phyloP scores from a whole-genome alignment of 2,797 vertebrate species.

The Falco columbarius region DNA sequence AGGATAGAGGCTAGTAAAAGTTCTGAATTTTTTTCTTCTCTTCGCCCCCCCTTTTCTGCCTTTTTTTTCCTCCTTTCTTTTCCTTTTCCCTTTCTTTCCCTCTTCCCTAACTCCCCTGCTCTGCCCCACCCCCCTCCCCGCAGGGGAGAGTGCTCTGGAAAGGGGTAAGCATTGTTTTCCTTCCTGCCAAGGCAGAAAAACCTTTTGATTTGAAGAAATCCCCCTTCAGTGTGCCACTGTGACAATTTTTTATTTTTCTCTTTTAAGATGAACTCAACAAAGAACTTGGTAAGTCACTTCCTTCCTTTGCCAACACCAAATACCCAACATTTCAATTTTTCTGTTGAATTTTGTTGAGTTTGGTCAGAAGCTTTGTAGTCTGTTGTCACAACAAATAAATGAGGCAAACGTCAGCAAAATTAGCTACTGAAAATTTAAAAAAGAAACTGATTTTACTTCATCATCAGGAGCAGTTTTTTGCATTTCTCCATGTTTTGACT shows the following conservation, averaged over 20 bases:
- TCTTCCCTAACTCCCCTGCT: too few species aligned
- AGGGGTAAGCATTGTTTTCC: background rate
- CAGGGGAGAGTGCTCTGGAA: background rate
- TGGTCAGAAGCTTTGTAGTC: background rate
- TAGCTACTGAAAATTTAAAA: background rate
- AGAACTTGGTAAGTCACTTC: background rate
- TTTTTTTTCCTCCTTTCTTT: too few species aligned
- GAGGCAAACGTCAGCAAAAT: accelerated
- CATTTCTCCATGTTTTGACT: background rate
- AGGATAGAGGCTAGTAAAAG: too few species aligned
- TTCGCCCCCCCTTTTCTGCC: too few species aligned
- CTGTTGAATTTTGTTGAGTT: background rate
- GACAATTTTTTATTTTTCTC: background rate
- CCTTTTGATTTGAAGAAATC: background rate
- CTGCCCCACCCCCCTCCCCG: background rate
- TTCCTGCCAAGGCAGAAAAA: background rate
- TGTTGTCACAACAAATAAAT: accelerated
- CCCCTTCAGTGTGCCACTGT: too few species aligned
- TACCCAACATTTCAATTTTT: accelerated
- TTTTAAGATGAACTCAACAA: background rate
- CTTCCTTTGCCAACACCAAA: background rate
- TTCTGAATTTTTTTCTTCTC: background rate
- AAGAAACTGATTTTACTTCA: background rate
- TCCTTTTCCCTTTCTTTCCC: too few species aligned
- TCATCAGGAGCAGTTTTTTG: too few species aligned